Conservation (phyloP, 2,888 invertebrate genomes). For the Trissoscelio sp. region DNA sequence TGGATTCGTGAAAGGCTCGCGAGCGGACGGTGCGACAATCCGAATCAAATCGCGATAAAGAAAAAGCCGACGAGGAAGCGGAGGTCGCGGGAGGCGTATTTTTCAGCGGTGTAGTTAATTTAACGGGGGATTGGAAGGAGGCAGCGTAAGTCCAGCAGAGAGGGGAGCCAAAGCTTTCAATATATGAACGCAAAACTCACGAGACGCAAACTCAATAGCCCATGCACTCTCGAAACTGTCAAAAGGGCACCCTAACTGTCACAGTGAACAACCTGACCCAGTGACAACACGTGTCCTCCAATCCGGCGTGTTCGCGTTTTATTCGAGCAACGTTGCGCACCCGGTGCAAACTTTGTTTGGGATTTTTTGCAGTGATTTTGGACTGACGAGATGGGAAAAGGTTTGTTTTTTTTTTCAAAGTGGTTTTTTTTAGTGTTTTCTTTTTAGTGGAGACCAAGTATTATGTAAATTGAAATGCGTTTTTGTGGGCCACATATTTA, state of each 20-base stretch:
- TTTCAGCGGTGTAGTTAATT: conserved; percentile 67
- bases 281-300: conserved; percentile 22
- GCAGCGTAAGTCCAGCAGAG: conserved; percentile 68
- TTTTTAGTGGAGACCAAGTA: too few relatives aligned
- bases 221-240: conserved; percentile 73
- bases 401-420: conserved; percentile 77
- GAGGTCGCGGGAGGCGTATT: conserved; percentile 44
- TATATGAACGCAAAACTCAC: conserved; percentile 82
- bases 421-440: conserved; percentile 18
- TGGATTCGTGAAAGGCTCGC: conserved; percentile 18
- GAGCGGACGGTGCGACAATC: conserved; percentile 19
- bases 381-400: conserved; percentile 77
- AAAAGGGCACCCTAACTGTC: conserved; percentile 55
- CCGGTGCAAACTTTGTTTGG: not conserved
- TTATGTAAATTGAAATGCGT: not conserved
- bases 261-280: conserved; percentile 1
- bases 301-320: conserved; percentile 21
- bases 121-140: conserved; percentile 68
- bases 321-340: not conserved
- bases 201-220: conserved; percentile 81
- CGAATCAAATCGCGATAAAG: conserved; percentile 35
- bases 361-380: conserved; percentile 25
- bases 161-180: conserved; percentile 76
- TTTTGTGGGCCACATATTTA: too few relatives aligned
- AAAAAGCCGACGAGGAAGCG: conserved; percentile 56